Percentiles rank a stretch among this genome's conserved stretches.
Conservation (phyloP, 2,797 vertebrate genomes). For the Todus mexicanus region DNA sequence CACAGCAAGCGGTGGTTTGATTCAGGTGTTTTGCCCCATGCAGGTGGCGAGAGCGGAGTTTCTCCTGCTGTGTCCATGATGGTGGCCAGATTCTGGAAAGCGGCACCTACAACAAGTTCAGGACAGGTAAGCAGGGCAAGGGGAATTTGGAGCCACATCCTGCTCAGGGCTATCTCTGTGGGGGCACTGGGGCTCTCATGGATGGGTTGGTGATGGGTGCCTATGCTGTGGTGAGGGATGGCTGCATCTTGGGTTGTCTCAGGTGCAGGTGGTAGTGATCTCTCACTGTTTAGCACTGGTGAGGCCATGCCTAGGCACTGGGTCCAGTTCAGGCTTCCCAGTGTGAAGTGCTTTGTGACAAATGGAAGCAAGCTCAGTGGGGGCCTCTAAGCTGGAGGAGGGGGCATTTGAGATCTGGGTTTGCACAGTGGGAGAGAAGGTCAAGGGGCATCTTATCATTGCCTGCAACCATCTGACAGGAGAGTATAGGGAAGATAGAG, state of each 20-base stretch:
- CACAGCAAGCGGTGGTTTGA: not conserved
- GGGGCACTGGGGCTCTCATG: accelerated
- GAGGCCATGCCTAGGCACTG: not conserved
- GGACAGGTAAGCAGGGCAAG: conserved; percentile 74
- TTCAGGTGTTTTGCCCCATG: not conserved
- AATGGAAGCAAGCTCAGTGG: not conserved
- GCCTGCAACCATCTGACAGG: not conserved
- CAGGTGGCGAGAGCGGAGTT: conserved; percentile 85
- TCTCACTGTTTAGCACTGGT: not conserved
- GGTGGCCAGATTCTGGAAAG: conserved; percentile 70
- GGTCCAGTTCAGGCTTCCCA: not conserved
- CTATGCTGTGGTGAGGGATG: not conserved
- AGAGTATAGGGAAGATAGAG: not conserved
- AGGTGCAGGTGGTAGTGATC: not conserved
- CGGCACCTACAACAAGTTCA: conserved; percentile 83
- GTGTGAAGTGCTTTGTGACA: not conserved
- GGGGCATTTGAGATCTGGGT: not conserved
- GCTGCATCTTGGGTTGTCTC: not conserved
- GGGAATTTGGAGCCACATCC: not conserved
- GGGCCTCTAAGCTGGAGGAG: not conserved
- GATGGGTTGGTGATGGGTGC: not conserved
- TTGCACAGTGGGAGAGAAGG: not conserved
- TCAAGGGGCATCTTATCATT: not conserved
- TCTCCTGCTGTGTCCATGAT: conserved; percentile 76
- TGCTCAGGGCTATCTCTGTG: not conserved